Base-by-base conservation (phyloP, 1,140 invertebrate species). In the Leptinotarsa defecta region DNA sequence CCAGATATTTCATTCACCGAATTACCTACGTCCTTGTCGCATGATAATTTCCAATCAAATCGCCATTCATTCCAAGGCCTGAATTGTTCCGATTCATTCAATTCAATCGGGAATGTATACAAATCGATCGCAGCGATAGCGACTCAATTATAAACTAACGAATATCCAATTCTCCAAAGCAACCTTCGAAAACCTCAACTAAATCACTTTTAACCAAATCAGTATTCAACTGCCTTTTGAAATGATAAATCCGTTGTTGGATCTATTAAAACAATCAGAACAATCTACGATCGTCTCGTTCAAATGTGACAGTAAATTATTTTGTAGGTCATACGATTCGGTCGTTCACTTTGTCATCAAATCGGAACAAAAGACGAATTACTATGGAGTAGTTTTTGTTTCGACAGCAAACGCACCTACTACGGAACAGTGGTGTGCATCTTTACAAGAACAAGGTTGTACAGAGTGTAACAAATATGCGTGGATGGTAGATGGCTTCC, bases 321-420 rank as follows among this genome's bases (percentile, higher is more conserved):
- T 70, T 70, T 57, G 34, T 75, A 68, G 74, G 74, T 75, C 74
- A 75, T 27, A 71, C 65, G 74, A 70, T 75, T 69, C 68, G 74
- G 74, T 75, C 74, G 74, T 70, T 75, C 74, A 75, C 74, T 70
- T 48, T 70, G 27, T 57, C 52, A 64, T 57, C 64, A 43, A 70
- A 65, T 48, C 68, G 43, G 68, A 70, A 70, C 68, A 70, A 70
- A 70, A 70, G 34, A 70, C 68, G 48, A 70, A 70, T 70, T 68
- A 68, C n/a, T 68, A 15, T 15, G n/a, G 52, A 57, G 17, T 57
- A 68, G 65, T 68, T 27, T 24, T 27, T 68, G 65, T 68, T 68
- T 68, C 52, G 65, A 68, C 65, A 68, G 43, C n/a, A 68, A 24
- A 17, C 24, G 15, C 65, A 68, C 65, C 65, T 68, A 68, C 52